Evolutionary conservation across 2,113 vertebrate species (phyloP), one percentile per base, ranked within the genome.

Genomic region (Tenrec ecaudatus): DNA sequence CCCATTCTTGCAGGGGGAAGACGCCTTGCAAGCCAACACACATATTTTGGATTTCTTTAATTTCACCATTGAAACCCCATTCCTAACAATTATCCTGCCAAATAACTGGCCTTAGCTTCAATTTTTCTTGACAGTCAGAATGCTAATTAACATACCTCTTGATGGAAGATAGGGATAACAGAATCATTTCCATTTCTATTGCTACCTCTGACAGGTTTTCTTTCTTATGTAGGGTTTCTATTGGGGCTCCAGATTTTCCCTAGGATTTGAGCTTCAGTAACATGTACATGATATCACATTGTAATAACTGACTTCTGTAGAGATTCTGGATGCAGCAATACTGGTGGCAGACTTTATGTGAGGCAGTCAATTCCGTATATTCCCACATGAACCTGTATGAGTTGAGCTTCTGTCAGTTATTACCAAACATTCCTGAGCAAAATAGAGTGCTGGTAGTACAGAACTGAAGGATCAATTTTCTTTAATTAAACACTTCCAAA

Each of bases 361-460:
- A n/a, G 11, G 22, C 38, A 58, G 29, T 73, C 43, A 69, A 43
- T 69, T 87, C 79, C 8, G 36, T 31, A 36, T 19, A 15, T 94
- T 82, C 84, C 57, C 71, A 85, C 27, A 60, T 85, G 79, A 82
- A 62, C 58, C 58, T 25, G 47, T 64, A 17, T 58, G 62, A 86
- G 43, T 17, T 36, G 14, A 17, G 25, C 57, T 57, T 31, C 31
- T 84, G 40, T 76, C 19, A 38, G 25, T 79, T 86, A 36, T 12
- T 93, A 64, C 40, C 77, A 88, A 88, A 40, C 71, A 43, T 11
- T 85, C 88, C 29, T 80, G 69, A 82, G 64, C 53, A 85, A 85
- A 89, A 82, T 1, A 82, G 78, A 69, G 11, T 25, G 9, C 19
- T 38, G 23, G 47, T 71, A 40, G 93, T 80, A 47, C 1, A 60